Evolutionary conservation across 1,140 invertebrate genomes (phyloP).

Genomic region (Drosophila pallidifrons): DNA sequence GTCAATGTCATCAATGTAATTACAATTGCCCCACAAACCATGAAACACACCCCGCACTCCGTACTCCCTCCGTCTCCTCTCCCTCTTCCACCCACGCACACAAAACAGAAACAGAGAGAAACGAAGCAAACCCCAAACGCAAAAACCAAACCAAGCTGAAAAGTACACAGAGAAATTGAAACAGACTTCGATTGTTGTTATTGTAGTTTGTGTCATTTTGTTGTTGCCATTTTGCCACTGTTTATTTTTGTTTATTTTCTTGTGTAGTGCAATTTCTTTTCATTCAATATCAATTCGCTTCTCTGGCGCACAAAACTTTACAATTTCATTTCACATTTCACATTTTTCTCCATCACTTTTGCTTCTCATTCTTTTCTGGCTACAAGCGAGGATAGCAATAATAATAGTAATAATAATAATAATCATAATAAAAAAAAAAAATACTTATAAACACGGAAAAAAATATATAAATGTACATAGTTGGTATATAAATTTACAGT

Average conservation of each 20-base stretch:
- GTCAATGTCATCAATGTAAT: conserved; percentile 57
- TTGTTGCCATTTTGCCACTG: conserved; percentile 36
- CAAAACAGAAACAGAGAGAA: neutral
- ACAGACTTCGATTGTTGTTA: neutral
- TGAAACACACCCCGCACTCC: too few relatives aligned
- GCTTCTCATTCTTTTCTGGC: conserved; percentile 15
- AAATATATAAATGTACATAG: conserved; percentile 51
- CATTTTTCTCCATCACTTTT: conserved; percentile 20
- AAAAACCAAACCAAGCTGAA: neutral
- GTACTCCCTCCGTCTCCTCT: neutral
- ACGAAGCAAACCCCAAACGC: neutral
- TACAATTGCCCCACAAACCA: conserved; percentile 13
- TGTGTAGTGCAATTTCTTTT: conserved; percentile 48
- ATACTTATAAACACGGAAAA: conserved; percentile 25
- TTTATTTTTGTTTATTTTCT: conserved; percentile 43
- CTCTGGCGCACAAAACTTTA: conserved; percentile 40
- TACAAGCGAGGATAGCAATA: conserved; percentile 37
- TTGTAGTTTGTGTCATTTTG: conserved; percentile 8
- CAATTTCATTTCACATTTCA: conserved; percentile 44
- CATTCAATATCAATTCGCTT: conserved; percentile 51
- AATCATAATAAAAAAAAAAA: conserved; percentile 33
- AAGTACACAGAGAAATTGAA: conserved; percentile 5
- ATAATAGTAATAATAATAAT: conserved; percentile 27
- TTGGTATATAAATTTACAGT: conserved; percentile 41
- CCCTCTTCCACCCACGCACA: neutral